phyloP scores from a whole-genome alignment of 2,113 vertebrate species.

The Neotragus pygmaeus region DNA sequence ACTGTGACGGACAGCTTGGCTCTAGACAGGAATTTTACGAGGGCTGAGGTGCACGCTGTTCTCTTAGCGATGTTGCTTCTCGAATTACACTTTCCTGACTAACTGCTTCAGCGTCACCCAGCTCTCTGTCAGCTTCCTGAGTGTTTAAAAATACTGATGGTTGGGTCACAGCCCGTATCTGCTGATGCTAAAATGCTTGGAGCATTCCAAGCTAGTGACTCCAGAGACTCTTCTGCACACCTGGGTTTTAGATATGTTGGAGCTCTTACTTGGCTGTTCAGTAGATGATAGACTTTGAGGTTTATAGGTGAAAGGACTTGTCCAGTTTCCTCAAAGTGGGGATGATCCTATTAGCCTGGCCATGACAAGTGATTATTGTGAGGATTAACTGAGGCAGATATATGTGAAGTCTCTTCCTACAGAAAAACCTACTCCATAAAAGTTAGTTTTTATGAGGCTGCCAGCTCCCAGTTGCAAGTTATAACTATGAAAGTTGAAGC shows the following conservation, averaged over 20 bases:
- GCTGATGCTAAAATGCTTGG: not conserved
- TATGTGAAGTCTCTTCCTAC: not conserved
- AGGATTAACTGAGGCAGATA: not conserved
- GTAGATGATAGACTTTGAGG: not conserved
- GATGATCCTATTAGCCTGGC: not conserved
- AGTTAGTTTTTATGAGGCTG: not conserved
- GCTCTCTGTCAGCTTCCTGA: not conserved
- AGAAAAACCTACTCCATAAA: not conserved
- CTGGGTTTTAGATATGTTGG: rapidly evolving
- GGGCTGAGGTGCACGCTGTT: not conserved
- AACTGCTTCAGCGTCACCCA: not conserved
- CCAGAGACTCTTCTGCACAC: not conserved
- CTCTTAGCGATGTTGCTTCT: not conserved
- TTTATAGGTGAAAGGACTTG: not conserved
- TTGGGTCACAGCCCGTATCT: not conserved
- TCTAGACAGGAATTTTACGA: not conserved
- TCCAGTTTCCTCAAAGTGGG: not conserved
- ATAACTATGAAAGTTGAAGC: not conserved
- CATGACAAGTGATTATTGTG: not conserved
- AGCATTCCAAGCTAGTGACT: not conserved
- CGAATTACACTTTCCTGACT: not conserved
- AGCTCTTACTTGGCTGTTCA: not conserved
- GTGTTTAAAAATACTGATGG: not conserved
- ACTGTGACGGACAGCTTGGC: rapidly evolving
- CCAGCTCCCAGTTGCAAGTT: not conserved